Evolutionary conservation across 2,888 invertebrate genomes (phyloP).

Genomic region (Drosophila putrida): DNA sequence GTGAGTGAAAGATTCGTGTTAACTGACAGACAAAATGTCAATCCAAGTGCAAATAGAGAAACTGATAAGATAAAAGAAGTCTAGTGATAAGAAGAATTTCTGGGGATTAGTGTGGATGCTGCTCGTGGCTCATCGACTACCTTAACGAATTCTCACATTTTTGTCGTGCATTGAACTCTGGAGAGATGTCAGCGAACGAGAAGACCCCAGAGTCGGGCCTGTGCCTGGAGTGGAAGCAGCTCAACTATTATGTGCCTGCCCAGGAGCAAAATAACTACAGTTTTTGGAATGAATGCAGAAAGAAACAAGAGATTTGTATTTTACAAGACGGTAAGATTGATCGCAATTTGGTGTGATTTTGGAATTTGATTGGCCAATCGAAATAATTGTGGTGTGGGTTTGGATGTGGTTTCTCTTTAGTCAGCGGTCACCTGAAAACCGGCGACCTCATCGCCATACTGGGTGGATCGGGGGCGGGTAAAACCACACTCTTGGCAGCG

Average conservation of each 20-base stretch:
- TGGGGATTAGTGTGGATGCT: constrained; percentile 37
- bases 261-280: constrained; percentile 83
- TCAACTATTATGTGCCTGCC: constrained; percentile 83
- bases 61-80: constrained; percentile 51
- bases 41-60: constrained; percentile 20
- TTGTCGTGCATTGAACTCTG: constrained; percentile 59
- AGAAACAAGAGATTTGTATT: constrained; percentile 76
- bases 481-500: constrained; percentile 91
- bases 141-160: constrained; percentile 4
- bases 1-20: constrained; percentile 23
- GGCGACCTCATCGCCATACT: constrained; percentile 91
- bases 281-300: constrained; percentile 83
- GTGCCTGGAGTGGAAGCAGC: constrained; percentile 84
- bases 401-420: constrained; percentile 83
- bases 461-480: constrained; percentile 92
- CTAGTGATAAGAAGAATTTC: constrained; percentile 27
- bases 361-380: neutral
- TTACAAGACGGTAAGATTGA: constrained; percentile 78
- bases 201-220: constrained; percentile 52
- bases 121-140: neutral
- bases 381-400: constrained; percentile 33
- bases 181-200: constrained; percentile 33
- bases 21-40: constrained; percentile 30
- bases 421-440: constrained; percentile 89
- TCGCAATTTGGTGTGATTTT: constrained; percentile 12